These are phyloP conservation scores for Oenanthe melanoleuca DNA, from an alignment of 2,113 vertebrate species.

Conservation along the genomic window DNA sequence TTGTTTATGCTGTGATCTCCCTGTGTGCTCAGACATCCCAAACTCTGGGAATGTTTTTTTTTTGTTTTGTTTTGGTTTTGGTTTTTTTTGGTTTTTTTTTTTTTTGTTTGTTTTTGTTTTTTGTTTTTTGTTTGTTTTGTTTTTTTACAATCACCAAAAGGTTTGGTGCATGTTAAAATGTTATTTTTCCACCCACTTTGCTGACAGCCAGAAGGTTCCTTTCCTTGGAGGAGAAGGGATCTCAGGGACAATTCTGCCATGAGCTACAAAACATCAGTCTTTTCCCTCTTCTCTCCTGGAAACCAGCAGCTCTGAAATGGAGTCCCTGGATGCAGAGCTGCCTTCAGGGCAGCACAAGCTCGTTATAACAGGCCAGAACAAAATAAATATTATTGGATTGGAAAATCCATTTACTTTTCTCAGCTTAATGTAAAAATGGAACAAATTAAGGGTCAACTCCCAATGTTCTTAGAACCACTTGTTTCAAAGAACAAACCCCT, in stretches of 20 bases:
- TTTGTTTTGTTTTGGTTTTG: background rate
- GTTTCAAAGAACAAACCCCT: background rate
- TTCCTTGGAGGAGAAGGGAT: background rate
- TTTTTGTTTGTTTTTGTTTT: background rate
- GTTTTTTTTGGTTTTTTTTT: background rate
- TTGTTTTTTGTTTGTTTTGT: background rate
- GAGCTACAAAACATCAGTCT: background rate
- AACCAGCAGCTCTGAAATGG: background rate
- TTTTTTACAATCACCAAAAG: background rate
- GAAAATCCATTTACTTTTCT: constrained; percentile 2
- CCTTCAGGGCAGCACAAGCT: background rate
- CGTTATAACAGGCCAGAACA: background rate
- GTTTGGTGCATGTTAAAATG: background rate
- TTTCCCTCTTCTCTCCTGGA: background rate
- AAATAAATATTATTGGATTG: constrained; percentile 6
- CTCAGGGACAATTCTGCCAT: background rate
- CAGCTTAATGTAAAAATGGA: background rate
- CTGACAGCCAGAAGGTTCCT: background rate
- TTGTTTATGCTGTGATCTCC: background rate
- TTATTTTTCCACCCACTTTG: background rate
- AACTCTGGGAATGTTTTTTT: background rate
- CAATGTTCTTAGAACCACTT: background rate
- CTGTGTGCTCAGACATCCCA: background rate
- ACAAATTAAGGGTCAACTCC: background rate
- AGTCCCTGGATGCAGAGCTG: background rate